Base-by-base conservation (phyloP, 2,888 invertebrate genomes). In the Spilarctia lutea region DNA sequence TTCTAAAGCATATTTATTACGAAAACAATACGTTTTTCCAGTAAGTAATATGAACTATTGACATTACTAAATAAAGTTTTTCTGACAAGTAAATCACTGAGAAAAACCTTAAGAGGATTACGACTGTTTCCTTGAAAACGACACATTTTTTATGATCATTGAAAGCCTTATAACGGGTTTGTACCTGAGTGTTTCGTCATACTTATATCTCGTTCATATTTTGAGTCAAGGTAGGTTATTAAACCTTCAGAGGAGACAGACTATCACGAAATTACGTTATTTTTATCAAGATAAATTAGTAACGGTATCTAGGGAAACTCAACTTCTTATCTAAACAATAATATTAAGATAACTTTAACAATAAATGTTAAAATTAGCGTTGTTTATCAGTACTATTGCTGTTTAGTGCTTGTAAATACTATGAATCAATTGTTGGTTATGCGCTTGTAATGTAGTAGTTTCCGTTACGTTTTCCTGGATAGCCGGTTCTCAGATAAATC, bases 221-320 rank as follows among this genome's bases (percentile, higher is more conserved):
- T n/a, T 60, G 60, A 60, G n/a, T 60, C 60, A 60, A 60, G 60
- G 27, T 27, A 60, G 27, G 60, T 60, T n/a, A 27, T 60, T 60
- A 60, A 27, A 60, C n/a, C 60, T 60, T 60, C 11, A 27, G 4
- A n/a, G 8, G 27, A 27, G n/a, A n/a, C 27, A 27, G 27, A 60
- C 27, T 27, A 60, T 60, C 60, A 60, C 13, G 16, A n/a, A 27
- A 60, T 60, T 60, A 60, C 60, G 13, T 60, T 60, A 56, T 60
- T 60, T 60, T 56, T 13, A 60, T 27, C n/a, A 60, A 27, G n/a
- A 60, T 27, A 60, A 27, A 27, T 60, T 60, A 60, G 3, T 60
- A 27, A 60, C 27, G 4, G 60, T 60, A 60, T 60, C n/a, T 27
- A 60, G 13, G 27, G 11, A 60, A 11, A 27, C 60, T 60, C 27